Base-by-base conservation (phyloP, 2,888 invertebrate species). In the Ophion costatus region DNA sequence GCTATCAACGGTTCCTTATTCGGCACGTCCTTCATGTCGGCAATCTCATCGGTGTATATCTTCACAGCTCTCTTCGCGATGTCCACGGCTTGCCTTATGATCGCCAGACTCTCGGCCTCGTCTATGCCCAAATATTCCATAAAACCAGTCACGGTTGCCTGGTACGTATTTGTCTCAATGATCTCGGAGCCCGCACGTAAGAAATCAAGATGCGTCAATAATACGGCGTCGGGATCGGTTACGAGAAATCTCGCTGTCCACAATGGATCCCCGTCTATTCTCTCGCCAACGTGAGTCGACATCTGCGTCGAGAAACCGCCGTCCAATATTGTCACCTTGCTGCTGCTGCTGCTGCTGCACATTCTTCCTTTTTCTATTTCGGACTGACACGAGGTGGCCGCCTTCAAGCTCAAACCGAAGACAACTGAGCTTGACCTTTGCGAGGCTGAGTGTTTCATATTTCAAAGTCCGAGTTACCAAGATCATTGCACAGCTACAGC, bases 141-240 rank as follows among this genome's bases (percentile, higher is more conserved):
- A 91, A 98, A 97, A n/a, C 90, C 90, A 24, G 88, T 86, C 3
- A 89, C 84, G n/a, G 90, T 90, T 6, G 98, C 97, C 94, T 99
- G 98, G 94, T 98, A 99, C 64, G 98, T 98, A 91, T 97, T 97
- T 59, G 98, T 98, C 91, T 97, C 96, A 88, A 98, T 96, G 83
- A 98, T 94, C 92, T 98, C 96, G 57, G 98, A 96, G 38, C 98
- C 98, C 92, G 97, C 97, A 95, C 96, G 95, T 69, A 97, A 94
- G 93, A 97, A 98, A 92, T 97, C 97, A 89, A 97, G 94, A 94
- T 98, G 98, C 3, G 97, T 96, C 89, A 96, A 95, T 86, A 96
- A 95, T 76, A 98, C 96, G 76, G 97, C 97, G 29, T 96, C 95
- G 5, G 97, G 97, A 93, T 97, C 95, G 7, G 97, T 96, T 85